Evolutionary conservation across 2,888 invertebrate species (phyloP).

Genomic region (Agrochola litura): DNA sequence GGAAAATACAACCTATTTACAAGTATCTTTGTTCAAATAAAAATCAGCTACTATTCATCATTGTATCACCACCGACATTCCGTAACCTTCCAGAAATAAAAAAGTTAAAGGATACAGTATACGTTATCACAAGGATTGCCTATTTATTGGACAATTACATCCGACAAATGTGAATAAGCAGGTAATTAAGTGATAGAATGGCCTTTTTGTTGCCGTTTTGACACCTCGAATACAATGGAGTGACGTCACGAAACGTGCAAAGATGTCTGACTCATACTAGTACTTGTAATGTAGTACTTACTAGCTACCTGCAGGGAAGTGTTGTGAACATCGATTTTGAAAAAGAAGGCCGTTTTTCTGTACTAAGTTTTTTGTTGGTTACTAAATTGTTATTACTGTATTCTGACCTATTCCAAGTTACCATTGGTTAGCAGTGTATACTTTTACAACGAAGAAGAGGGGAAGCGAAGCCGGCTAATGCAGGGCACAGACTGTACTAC

Average conservation of each 20-base stretch:
- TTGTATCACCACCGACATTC: background rate
- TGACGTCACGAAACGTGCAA: constrained; percentile 64
- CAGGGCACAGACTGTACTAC: no score
- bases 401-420: background rate
- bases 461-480: no score
- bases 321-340: background rate
- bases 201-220: constrained; percentile 65
- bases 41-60: background rate
- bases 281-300: constrained; percentile 44
- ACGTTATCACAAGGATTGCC: constrained; percentile 23
- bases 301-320: constrained; percentile 19
- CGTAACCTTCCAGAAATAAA: background rate
- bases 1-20: no score
- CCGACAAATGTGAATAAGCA: constrained; percentile 59
- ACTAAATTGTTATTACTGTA: background rate
- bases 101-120: constrained; percentile 7
- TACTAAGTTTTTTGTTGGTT: background rate
- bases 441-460: no score
- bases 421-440: no score
- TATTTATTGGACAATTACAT: constrained; percentile 58
- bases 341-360: background rate
- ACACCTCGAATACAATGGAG: constrained; percentile 63
- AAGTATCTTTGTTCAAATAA: background rate
- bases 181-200: constrained; percentile 65
- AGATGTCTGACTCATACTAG: constrained; percentile 59